Base-by-base conservation (phyloP, 2,888 invertebrate genomes). In the Mylabris sibirica region DNA sequence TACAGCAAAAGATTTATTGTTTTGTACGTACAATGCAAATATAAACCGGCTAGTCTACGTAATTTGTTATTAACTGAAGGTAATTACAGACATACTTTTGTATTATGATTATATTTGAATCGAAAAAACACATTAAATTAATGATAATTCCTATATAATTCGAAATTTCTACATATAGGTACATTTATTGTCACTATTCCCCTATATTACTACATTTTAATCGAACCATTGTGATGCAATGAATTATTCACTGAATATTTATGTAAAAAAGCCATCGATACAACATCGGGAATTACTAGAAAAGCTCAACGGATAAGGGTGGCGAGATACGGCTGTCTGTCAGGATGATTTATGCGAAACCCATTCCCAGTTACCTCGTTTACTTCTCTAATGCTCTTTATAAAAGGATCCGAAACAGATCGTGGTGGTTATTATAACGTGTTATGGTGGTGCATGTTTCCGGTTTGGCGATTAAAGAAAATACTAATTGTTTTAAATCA, bases 301-400 rank as follows among this genome's bases (percentile, higher is more conserved):
- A 73, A 74, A 75, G 70, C 71, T 44, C 71, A 30, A 22, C 71
- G 77, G 77, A 78, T 74, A 77, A 76, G 81, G 79, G 78, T 80
- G 80, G 80, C 78, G 80, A 79, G 82, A 82, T 82, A 82, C 81
- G 80, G 80, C 81, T 82, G 83, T 82, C 83, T 79, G 80, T 82
- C 83, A 82, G 79, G 81, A 80, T 83, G 83, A 83, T 83, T 83
- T 82, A 83, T 83, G 83, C 80, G 81, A 80, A 82, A 81, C 80
- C 82, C 78, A 82, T 80, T 80, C 78, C 72, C 75, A 71, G 74
- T 75, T 78, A 73, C 72, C 74, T 75, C 76, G 74, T 75, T 75
- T 67, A 69, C 44, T 63, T 57, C 60, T 63, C 60, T 63, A 53
- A 20, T 22, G 24, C 60, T 59, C 64, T 44, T 64, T 66, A 67